These are phyloP conservation scores for Melanotaenia pygmaea DNA, from an alignment of 2,797 vertebrate species.

Conservation along the genomic window DNA sequence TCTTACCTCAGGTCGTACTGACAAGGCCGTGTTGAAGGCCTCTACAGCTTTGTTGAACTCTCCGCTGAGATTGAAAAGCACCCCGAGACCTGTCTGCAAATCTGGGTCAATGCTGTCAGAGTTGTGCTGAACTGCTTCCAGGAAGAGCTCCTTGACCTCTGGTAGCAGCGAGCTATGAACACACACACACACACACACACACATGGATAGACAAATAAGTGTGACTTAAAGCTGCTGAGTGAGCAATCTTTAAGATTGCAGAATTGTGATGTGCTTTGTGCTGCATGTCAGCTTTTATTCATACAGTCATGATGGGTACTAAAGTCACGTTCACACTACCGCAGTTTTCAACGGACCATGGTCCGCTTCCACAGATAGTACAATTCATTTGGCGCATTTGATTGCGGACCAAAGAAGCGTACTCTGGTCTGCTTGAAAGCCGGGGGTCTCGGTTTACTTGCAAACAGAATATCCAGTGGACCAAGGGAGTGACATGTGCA, in stretches of 20 bases:
- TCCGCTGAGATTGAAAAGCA: slow-evolving; percentile 94
- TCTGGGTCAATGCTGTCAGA: slow-evolving; percentile 92
- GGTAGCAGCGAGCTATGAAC: slow-evolving; percentile 86
- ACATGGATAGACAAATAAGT: slow-evolving; percentile 15
- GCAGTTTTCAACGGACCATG: too few relatives aligned
- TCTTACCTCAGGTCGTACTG: slow-evolving; percentile 93
- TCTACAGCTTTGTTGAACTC: slow-evolving; percentile 98
- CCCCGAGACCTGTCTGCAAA: slow-evolving; percentile 96
- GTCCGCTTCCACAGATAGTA: too few relatives aligned
- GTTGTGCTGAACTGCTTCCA: slow-evolving; percentile 93
- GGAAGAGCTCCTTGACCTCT: slow-evolving; percentile 92
- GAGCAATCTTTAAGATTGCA: slow-evolving; percentile 34
- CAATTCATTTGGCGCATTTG: too few relatives aligned
- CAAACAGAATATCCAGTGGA: too few relatives aligned
- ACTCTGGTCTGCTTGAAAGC: too few relatives aligned
- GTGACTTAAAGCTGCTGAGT: slow-evolving; percentile 50
- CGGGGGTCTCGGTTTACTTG: too few relatives aligned
- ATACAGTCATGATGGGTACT: neutral
- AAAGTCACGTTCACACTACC: too few relatives aligned
- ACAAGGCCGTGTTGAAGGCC: slow-evolving; percentile 95
- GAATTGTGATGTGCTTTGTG: slow-evolving; percentile 34
- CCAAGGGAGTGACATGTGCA: too few relatives aligned
- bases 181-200: slow-evolving; percentile 10
- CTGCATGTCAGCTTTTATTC: slow-evolving; percentile 29
- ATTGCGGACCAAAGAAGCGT: too few relatives aligned